Base-by-base conservation (phyloP, 2,113 vertebrate genomes). In the Phrynosoma blainvillii region DNA sequence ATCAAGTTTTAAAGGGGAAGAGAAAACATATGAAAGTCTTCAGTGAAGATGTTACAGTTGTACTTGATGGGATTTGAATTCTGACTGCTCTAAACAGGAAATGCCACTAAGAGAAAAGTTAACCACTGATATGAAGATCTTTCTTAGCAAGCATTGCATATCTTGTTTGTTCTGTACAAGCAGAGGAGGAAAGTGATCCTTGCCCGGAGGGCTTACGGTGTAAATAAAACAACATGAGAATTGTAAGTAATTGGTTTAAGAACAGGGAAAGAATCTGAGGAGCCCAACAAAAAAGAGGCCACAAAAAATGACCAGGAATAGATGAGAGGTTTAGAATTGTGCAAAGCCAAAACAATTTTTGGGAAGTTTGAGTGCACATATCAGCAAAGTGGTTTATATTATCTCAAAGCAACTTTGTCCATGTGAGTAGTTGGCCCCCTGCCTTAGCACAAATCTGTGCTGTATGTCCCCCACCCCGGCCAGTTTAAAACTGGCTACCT, bases 71-170 rank as follows among this genome's bases (percentile, higher is more conserved):
- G 81, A 27, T 84, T 88, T 90, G 88, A 85, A 86, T 93, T 71
- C 93, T 95, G 92, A 88, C 62, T 86, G 84, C 68, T 68, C 85
- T 90, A 92, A 94, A 95, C 93, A 90, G 88, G 91, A 95, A 92
- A 91, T 91, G 74, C 90, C 54, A 89, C 25, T 90, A 84, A 84
- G 25, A 84, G 30, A 42, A 68, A 70, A 56, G 18, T 56, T 75
- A 56, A 40, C 20, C n/a, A 78, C 27, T n/a, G 16, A 32, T 54
- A 10, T 14, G 14, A 68, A 70, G 30, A 36, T 70, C 20, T 9
- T 56, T 36, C 2, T 40, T 56, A 30, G 47, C 10, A 81, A 81
- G 62, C 25, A 36, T 87, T 68, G 36, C 14, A 80, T 54, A 70
- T 68, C 52, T 68, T 62, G 1, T 42, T 42, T 85, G 25, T 75